Conservation (phyloP, 2,797 vertebrate species). For the Alfaro cultratus region DNA sequence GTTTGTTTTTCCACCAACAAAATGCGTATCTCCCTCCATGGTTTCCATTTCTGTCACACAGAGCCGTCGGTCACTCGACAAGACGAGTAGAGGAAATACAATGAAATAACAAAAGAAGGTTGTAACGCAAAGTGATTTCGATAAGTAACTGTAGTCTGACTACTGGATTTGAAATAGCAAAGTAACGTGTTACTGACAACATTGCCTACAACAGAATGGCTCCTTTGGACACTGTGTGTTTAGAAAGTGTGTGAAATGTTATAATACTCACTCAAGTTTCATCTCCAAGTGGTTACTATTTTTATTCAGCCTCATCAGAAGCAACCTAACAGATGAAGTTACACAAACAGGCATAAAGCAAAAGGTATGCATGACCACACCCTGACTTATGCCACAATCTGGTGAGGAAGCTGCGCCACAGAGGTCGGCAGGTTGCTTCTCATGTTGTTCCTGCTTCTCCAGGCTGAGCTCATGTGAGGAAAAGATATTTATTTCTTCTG, state of each 20-base stretch:
- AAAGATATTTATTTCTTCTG: conserved; percentile 12
- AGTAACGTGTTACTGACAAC: too few species aligned
- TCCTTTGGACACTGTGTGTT: not conserved
- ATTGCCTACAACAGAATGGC: not conserved
- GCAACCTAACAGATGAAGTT: not conserved
- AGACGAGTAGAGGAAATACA: too few species aligned
- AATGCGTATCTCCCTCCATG: too few species aligned
- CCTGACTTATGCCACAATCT: not conserved
- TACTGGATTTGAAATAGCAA: too few species aligned
- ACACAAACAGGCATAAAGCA: not conserved
- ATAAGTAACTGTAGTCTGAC: too few species aligned
- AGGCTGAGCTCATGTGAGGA: not conserved
- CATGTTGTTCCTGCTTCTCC: not conserved
- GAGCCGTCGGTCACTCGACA: too few species aligned
- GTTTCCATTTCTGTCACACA: too few species aligned
- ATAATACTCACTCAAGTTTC: not conserved
- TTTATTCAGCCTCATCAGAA: not conserved
- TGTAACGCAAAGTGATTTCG: too few species aligned
- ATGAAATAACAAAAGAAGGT: too few species aligned
- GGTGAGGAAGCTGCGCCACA: not conserved
- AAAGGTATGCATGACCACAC: not conserved
- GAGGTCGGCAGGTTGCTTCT: not conserved
- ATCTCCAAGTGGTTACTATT: not conserved
- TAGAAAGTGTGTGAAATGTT: not conserved
- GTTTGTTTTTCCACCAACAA: too few species aligned